These are phyloP conservation scores for Phalangium opilio DNA, from an alignment of 2,888 invertebrate species.

Conservation along the genomic window DNA sequence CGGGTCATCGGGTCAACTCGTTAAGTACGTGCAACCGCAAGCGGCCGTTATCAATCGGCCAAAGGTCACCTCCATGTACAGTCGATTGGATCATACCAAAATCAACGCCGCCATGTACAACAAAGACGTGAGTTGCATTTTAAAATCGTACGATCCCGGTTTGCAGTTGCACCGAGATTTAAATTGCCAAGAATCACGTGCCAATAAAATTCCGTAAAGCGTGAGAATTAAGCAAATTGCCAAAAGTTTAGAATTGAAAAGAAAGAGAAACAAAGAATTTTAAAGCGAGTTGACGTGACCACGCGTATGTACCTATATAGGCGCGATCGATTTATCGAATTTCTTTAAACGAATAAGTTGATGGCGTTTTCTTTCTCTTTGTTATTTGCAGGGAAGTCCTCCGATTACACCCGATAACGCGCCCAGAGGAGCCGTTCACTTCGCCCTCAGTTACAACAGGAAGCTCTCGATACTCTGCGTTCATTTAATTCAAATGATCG, in stretches of 20 bases:
- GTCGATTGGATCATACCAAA: constrained; percentile 47
- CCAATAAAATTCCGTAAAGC: too few relatives aligned
- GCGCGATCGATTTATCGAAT: neutral
- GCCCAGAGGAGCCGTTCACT: constrained; percentile 43
- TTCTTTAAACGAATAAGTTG: neutral
- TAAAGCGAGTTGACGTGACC: too few relatives aligned
- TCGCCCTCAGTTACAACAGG: constrained; percentile 45
- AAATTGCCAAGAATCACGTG: too few relatives aligned
- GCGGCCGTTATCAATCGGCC: neutral
- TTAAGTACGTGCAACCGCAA: constrained; percentile 11
- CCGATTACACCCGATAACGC: neutral
- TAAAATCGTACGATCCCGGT: neutral
- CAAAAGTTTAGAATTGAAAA: too few relatives aligned
- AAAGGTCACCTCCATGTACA: constrained; percentile 39
- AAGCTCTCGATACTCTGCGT: constrained; percentile 47
- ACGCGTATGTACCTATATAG: too few relatives aligned
- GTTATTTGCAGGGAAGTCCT: constrained; percentile 4
- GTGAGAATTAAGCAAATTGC: too few relatives aligned
- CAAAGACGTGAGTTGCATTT: constrained; percentile 27
- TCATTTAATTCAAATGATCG: constrained; percentile 46
- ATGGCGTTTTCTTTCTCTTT: neutral
- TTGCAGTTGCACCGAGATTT: too few relatives aligned
- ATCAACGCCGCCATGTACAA: constrained; percentile 43
- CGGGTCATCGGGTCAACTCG: constrained; percentile 18
- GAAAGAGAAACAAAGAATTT: too few relatives aligned